Percentiles rank a stretch among this genome's conserved stretches.
phyloP scores from a whole-genome alignment of 2,888 invertebrate species.

The Watsonalla binaria region DNA sequence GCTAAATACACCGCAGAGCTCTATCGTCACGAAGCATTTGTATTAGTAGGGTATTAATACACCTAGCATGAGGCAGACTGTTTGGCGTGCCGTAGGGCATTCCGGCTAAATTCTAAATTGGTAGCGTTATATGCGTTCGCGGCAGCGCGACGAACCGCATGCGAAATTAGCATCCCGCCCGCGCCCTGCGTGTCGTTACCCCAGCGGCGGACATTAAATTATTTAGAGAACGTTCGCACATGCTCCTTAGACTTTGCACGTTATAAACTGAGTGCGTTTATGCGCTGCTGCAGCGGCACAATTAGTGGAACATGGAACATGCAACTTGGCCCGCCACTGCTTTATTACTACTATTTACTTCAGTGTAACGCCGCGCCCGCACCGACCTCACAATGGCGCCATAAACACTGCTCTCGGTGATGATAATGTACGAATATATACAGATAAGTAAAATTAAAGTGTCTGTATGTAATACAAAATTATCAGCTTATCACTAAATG shows the following conservation, averaged over 20 bases:
- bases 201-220: conserved; percentile 41
- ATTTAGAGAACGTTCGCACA: conserved; percentile 53
- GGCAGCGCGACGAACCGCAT: conserved; percentile 12
- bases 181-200: conserved; percentile 27
- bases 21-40: conserved; percentile 6
- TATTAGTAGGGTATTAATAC: conserved; percentile 9
- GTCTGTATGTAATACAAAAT: no score
- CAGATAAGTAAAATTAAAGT: conserved; percentile 3
- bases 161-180: conserved; percentile 26
- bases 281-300: conserved; percentile 29
- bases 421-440: conserved; percentile 32
- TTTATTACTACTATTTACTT: conserved; percentile 8
- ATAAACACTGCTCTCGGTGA: conserved; percentile 36
- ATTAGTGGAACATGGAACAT: conserved; percentile 29
- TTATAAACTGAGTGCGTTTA: conserved; percentile 28
- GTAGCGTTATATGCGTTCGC: conserved; percentile 32
- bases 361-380: conserved; percentile 12
- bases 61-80: conserved; percentile 40
- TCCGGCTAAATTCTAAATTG: conserved; percentile 44
- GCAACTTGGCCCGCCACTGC: conserved; percentile 19
- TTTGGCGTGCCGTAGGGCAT: conserved; percentile 46
- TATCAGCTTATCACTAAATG: no score
- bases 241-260: conserved; percentile 36
- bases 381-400: conserved; percentile 30
- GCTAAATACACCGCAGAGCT: conserved; percentile 4